phyloP scores from a whole-genome alignment of 2,888 invertebrate genomes.

The Diarsia dahlii region DNA sequence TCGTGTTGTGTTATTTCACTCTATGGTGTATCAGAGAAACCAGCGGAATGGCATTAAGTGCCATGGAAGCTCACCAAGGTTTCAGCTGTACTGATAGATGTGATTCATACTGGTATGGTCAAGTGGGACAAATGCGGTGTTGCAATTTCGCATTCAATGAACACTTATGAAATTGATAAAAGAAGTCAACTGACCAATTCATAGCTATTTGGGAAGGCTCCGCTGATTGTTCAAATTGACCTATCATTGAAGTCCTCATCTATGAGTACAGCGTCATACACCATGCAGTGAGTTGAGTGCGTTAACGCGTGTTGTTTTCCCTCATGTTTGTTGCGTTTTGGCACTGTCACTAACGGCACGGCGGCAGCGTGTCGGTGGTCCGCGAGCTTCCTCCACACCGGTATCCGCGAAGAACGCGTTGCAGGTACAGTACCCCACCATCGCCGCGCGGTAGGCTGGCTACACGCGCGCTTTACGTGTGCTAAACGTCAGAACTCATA shows the following conservation, averaged over 20 bases:
- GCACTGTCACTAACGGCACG: slow-evolving; percentile 89
- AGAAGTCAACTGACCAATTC: no score
- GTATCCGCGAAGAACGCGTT: slow-evolving; percentile 92
- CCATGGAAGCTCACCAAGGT: slow-evolving; percentile 40
- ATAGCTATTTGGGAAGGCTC: slow-evolving; percentile 6
- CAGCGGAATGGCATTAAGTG: slow-evolving; percentile 44
- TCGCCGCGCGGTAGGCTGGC: slow-evolving; percentile 86
- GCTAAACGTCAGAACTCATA: slow-evolving; percentile 71
- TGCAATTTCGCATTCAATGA: slow-evolving; percentile 28
- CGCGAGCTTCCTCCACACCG: slow-evolving; percentile 90
- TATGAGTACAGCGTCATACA: slow-evolving; percentile 42
- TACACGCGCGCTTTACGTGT: slow-evolving; percentile 67
- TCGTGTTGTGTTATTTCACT: slow-evolving; percentile 66
- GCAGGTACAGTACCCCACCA: slow-evolving; percentile 91
- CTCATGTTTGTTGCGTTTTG: slow-evolving; percentile 86
- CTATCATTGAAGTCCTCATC: slow-evolving; percentile 27
- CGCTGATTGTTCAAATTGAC: slow-evolving; percentile 26
- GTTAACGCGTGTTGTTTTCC: slow-evolving; percentile 89
- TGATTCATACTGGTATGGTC: slow-evolving; percentile 41
- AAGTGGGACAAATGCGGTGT: slow-evolving; percentile 46
- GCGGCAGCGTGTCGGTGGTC: slow-evolving; percentile 88
- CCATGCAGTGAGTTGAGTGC: slow-evolving; percentile 77
- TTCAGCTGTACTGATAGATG: slow-evolving; percentile 54
- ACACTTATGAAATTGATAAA: slow-evolving; percentile 12
- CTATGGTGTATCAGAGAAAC: slow-evolving; percentile 63